Evolutionary conservation across 2,888 invertebrate species (phyloP).

Genomic region (Empis stercorea): DNA sequence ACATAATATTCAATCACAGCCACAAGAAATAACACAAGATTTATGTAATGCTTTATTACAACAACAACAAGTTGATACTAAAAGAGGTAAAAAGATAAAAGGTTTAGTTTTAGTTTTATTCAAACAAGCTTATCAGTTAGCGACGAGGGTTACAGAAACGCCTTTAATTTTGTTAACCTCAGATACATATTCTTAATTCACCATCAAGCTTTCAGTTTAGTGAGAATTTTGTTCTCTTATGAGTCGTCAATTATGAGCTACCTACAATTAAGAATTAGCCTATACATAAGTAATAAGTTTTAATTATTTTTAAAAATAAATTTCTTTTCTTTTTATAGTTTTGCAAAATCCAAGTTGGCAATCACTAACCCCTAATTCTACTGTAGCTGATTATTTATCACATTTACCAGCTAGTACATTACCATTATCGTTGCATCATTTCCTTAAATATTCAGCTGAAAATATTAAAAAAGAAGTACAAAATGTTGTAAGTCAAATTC

Average conservation of each 20-base stretch:
- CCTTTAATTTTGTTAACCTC: too few species aligned
- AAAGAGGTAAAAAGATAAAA: conserved; percentile 23
- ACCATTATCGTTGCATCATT: conserved; percentile 69
- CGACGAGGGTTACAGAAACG: too few species aligned
- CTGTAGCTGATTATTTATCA: conserved; percentile 74
- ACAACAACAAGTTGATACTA: conserved; percentile 32
- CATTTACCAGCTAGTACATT: conserved; percentile 60
- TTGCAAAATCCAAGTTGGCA: conserved; percentile 37
- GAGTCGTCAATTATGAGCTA: too few species aligned
- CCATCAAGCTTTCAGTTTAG: too few species aligned
- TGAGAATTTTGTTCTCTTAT: too few species aligned
- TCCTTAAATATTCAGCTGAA: conserved; percentile 68
- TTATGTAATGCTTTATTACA: conserved; percentile 35
- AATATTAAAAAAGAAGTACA: conserved; percentile 59
- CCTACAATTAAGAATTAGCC: too few species aligned
- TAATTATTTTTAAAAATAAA: background rate
- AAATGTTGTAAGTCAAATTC: conserved; percentile 31
- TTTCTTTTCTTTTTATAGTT: conserved; percentile 17
- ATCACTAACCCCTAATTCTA: conserved; percentile 52
- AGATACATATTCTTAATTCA: too few species aligned
- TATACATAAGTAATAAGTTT: too few species aligned
- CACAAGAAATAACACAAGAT: conserved; percentile 35
- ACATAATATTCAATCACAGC: conserved; percentile 28
- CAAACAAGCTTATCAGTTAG: too few species aligned
- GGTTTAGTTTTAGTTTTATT: too few species aligned